Base-by-base conservation (phyloP, 2,797 vertebrate species). In the Cercopithecus petaurista region DNA sequence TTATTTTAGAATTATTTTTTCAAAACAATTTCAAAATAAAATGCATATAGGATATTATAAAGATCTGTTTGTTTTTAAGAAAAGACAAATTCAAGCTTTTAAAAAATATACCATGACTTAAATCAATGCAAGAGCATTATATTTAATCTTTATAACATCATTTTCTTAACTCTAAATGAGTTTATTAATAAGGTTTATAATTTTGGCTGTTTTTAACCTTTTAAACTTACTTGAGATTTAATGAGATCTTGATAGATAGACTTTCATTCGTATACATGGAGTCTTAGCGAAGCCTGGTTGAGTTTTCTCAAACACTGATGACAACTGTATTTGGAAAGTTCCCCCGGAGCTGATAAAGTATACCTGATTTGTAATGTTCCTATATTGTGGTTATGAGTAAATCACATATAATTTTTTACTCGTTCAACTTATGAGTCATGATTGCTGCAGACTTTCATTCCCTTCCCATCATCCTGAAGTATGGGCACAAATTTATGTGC, bases 141-240 rank as follows among this genome's bases (percentile, higher is more conserved):
- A 41, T 90, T 67, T 64, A 57, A 79, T 84, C 64, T 95, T 90
- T 95, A 90, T 95, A 96, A 26, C 72, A 57, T 36, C 61, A 64
- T 98, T 98, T 98, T 98, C 97, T 96, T 96, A 97, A 97, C 67
- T 95, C 24, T 61, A 30, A 89, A 95, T 95, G 59, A 95, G 10
- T 88, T 88, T 75, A 48, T 96, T 98, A 90, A 82, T 97, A 94
- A 97, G 96, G 70, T 93, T 97, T 98, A 50, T 92, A 97, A 92
- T 92, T 97, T 94, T 86, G 46, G 96, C 93, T 97, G 26, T 67
- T 73, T 90, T 67, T 81, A 88, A 89, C 73, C 39, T 88, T 98
- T 97, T 97, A 83, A 97, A 98, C 92, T 96, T 48, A 36, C 48
- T 77, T 97, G 92, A 97, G 93, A 97, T 90, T 95, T 97, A 97